phyloP scores from a whole-genome alignment of 2,113 vertebrate genomes.

The Malurus melanocephalus region DNA sequence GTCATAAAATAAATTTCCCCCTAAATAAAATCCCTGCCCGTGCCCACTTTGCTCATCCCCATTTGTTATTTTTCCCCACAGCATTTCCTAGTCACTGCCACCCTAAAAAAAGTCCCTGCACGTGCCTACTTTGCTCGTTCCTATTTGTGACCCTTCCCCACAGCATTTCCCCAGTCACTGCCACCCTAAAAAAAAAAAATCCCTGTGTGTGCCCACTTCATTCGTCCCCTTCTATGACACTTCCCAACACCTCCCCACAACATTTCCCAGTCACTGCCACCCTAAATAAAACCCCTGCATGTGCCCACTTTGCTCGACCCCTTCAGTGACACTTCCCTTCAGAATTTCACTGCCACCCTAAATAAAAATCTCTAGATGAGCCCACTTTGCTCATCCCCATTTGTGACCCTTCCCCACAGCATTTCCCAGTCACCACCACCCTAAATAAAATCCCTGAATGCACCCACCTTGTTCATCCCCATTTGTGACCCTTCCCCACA shows the following conservation, averaged over 20 bases:
- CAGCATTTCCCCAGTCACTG: neutral
- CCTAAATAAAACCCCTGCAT: rapidly evolving
- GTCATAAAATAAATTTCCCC: too few relatives aligned
- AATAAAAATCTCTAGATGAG: rapidly evolving
- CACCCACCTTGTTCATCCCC: neutral
- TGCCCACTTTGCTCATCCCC: too few relatives aligned
- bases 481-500: rapidly evolving
- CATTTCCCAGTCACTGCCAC: too few relatives aligned
- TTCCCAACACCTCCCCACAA: neutral
- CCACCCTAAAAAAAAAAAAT: neutral
- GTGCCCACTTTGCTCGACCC: too few relatives aligned
- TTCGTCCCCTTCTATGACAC: rapidly evolving
- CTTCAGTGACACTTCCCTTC: neutral
- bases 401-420: too few relatives aligned
- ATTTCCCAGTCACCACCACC: too few relatives aligned
- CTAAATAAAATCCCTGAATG: rapidly evolving
- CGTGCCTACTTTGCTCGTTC: too few relatives aligned
- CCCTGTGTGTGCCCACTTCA: rapidly evolving
- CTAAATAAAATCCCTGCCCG: too few relatives aligned
- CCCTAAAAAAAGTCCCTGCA: too few relatives aligned
- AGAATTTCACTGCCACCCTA: rapidly evolving
- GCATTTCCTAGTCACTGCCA: neutral
- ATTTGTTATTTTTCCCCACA: neutral
- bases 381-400: neutral
- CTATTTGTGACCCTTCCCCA: neutral